Base-by-base conservation (phyloP, 1,140 invertebrate species). In the Bombus pascuorum region DNA sequence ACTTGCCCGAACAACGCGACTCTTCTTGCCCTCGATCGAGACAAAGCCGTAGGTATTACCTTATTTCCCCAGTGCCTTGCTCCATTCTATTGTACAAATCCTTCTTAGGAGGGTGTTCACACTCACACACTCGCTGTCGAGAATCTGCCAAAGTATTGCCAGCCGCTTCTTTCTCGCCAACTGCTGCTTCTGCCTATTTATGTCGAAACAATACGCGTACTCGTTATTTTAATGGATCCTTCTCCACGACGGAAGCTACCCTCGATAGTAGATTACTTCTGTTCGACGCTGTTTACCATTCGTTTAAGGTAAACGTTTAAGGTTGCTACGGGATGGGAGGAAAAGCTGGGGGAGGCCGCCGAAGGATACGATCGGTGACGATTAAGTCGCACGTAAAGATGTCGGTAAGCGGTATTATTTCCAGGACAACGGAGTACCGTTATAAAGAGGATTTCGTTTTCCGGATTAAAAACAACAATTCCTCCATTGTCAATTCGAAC, bases 41-140 rank as follows among this genome's bases (percentile, higher is more conserved):
- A 92, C 91, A 92, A 92, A 92, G 92, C 92, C 89, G 83, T 88
- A 86, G 90, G 91, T 92, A 92, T 92, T 92, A 92, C 90, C 92
- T 92, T 92, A 92, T 92, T 92, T 92, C 91, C 92, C 92, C 86
- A 92, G 92, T 87, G 92, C 90, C 91, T 90, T 91, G 86, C 92
- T 89, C 91, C 89, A 78, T 90, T 86, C 89, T 90, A 88, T 88
- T 81, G 90, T 86, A 88, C 89, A 91, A 92, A 92, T 92, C 91
- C 89, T 92, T 89, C 91, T 92, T 92, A 87, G 88, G 86, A 88
- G 90, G 87, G 81, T 90, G 88, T 91, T 85, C 79, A n/a, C 89
- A 34, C 81, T 79, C 85, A 85, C 68, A n/a, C 65, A 76, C 70
- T 73, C 74, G 81, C 74, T 68, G 37, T 65, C 65, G 66, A 68